Base-by-base conservation (phyloP, 2,888 invertebrate species). In the Eupithecia vulgata region DNA sequence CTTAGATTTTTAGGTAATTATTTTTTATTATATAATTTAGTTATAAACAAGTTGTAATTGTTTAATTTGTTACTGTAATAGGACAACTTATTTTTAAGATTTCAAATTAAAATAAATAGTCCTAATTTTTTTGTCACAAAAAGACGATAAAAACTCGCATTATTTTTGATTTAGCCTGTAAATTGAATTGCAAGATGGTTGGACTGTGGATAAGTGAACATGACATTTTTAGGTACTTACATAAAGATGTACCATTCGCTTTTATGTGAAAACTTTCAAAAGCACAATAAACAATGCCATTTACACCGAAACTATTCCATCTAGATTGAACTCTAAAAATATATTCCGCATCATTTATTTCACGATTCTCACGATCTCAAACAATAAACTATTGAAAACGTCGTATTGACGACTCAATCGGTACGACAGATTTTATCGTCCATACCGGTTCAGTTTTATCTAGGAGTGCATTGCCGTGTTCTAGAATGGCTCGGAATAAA, bases 401-500 rank as follows among this genome's bases (percentile, higher is more conserved):
- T 72, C 72, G 70, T 79, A 79, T 86, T 79, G 80, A 79, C 77
- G 78, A 76, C 75, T 79, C 87, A 86, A 89, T 87, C 87, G 87
- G 83, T 85, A 81, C 84, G 80, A 84, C 88, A 86, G 82, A 82
- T 89, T 91, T 91, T 91, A 91, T 91, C 88, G 88, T 84, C 77
- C 79, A 78, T 79, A 69, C 70, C 71, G 74, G 74, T 75, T 71
- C 25, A 48, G 61, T 71, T 72, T 75, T 72, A 75, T 73, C 75
- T 64, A 72, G 68, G 78, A 91, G 92, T 92, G 92, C 92, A 89
- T 84, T 87, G 86, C 88, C 87, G 82, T 92, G 92, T 92, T 85
- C 81, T 74, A 68, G 81, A 88, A 88, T 85, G 87, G 85, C 76
- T 78, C 48, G 67, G 88, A 89, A 91, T 89, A 91, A 91, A 91